Evolutionary conservation across 2,888 invertebrate genomes (phyloP).

Genomic region (Latrodectus hesperus): DNA sequence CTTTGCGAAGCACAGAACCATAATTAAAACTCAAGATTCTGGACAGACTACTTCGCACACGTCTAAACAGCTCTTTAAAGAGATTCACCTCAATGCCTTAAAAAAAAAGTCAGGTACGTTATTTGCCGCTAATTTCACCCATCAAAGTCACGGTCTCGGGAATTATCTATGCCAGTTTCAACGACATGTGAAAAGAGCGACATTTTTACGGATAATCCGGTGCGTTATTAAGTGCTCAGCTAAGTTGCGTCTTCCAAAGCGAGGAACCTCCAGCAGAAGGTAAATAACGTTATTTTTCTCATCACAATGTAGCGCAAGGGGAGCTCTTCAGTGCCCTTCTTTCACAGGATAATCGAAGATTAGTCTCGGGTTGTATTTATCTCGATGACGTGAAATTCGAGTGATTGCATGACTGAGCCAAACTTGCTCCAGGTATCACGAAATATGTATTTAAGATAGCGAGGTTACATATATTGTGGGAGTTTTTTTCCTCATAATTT

Average conservation of each 20-base stretch:
- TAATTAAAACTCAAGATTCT: too few species aligned
- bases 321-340: too few species aligned
- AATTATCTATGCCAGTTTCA: neutral
- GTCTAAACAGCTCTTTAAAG: too few species aligned
- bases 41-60: too few species aligned
- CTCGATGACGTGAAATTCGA: neutral
- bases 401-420: neutral
- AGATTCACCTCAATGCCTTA: neutral
- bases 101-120: neutral
- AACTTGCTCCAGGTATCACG: neutral
- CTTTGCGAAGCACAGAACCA: too few species aligned
- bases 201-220: slow-evolving; percentile 1
- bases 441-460: neutral
- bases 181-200: neutral
- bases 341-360: neutral
- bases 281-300: neutral
- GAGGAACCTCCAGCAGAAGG: neutral
- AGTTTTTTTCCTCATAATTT: too few species aligned
- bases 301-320: neutral
- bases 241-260: neutral
- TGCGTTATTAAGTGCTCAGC: neutral
- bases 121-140: neutral
- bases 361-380: neutral
- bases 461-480: too few species aligned
- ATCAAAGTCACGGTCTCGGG: neutral